phyloP scores from a whole-genome alignment of 2,888 invertebrate genomes.

The Nymphalis polychloros region DNA sequence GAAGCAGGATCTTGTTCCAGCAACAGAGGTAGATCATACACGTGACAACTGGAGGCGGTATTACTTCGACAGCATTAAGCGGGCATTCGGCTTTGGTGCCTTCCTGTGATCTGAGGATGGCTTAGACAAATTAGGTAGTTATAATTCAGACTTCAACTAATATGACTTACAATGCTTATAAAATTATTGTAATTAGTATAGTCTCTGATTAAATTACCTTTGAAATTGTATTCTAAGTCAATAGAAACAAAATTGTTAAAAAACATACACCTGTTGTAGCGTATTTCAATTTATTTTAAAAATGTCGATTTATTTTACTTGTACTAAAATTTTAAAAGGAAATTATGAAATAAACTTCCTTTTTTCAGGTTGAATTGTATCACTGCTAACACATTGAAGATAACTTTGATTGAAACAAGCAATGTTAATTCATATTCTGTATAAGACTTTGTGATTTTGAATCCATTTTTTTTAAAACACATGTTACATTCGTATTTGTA shows the following conservation, averaged over 20 bases:
- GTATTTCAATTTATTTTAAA: too few relatives aligned
- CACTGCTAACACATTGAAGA: conserved; percentile 24
- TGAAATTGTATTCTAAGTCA: too few relatives aligned
- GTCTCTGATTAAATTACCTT: too few relatives aligned
- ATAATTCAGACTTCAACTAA: neutral
- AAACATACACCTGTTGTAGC: too few relatives aligned
- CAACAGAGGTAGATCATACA: conserved; percentile 89
- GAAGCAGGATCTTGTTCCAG: conserved; percentile 92
- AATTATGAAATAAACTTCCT: conserved; percentile 17
- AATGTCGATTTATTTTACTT: neutral
- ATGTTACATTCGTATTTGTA: conserved; percentile 7
- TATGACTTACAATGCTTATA: too few relatives aligned
- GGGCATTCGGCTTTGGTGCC: conserved; percentile 94
- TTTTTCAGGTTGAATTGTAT: conserved; percentile 59
- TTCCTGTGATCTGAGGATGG: conserved; percentile 74
- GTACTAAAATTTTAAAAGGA: neutral
- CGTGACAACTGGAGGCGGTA: conserved; percentile 95
- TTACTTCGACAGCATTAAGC: conserved; percentile 97
- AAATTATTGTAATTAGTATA: too few relatives aligned
- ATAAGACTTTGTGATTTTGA: conserved; percentile 5
- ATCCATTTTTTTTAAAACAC: conserved; percentile 1
- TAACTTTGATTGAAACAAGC: neutral
- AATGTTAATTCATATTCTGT: neutral
- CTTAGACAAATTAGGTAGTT: conserved; percentile 57
- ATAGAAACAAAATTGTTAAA: too few relatives aligned